Conservation (phyloP, 2,797 vertebrate species). For the Gymnothorax reevesii region DNA sequence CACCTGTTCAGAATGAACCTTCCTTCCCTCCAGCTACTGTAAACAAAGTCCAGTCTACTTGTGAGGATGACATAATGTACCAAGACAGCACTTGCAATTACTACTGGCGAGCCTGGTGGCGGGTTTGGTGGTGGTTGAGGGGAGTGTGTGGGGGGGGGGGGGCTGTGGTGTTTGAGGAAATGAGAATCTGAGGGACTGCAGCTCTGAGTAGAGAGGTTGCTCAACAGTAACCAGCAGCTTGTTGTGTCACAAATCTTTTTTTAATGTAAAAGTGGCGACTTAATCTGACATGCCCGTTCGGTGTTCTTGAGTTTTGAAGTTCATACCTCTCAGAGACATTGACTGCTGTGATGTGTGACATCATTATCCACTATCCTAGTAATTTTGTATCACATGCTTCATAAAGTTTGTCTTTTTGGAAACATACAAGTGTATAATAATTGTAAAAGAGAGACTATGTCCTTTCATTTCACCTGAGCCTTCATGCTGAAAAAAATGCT, state of each 20-base stretch:
- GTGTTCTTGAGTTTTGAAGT: not conserved
- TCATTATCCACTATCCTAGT: not conserved
- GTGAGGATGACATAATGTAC: not conserved
- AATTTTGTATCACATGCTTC: no score
- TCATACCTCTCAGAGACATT: not conserved
- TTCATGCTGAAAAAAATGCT: no score
- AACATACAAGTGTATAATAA: not conserved
- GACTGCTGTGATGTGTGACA: not conserved
- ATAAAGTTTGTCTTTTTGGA: no score
- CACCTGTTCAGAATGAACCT: not conserved
- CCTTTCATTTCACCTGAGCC: not conserved
- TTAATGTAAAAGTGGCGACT: not conserved
- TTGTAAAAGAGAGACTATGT: not conserved
- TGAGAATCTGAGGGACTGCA: not conserved
- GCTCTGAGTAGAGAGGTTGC: not conserved
- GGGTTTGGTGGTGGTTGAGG: no score
- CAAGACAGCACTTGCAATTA: conserved; percentile 12
- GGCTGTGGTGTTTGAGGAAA: not conserved
- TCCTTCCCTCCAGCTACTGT: conserved; percentile 7
- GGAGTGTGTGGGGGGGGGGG: not conserved
- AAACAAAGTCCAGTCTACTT: not conserved
- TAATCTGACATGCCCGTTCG: not conserved
- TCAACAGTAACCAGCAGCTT: not conserved
- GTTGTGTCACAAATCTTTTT: not conserved
- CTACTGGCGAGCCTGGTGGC: not conserved